Base-by-base conservation (phyloP, 2,113 vertebrate species). In the Oncorhynchus gorbuscha region DNA sequence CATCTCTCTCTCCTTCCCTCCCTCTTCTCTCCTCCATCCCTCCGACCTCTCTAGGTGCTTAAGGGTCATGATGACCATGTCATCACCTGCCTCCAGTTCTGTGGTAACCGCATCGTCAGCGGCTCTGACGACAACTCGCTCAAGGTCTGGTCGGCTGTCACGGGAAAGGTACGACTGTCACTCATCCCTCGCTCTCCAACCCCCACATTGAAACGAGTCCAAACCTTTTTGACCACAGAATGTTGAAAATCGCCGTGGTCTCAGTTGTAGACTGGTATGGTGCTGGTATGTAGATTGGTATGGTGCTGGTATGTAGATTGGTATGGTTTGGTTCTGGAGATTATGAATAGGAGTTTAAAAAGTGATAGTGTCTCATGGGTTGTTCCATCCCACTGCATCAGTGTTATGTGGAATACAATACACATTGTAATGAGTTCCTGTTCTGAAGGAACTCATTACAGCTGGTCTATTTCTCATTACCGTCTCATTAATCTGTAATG, bases 61-160 rank as follows among this genome's bases (percentile, higher is more conserved):
- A 99, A 99, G 92, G 98, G 98, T 87, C 98, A 99, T 0, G 98
- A 99, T 61, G 98, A 99, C 88, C 98, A 99, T 0, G 98, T 99
- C 86, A 99, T 99, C 91, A 99, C 98, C 2, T 99, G 98, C 92
- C 94, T 99, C 35, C 98, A 99, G 91, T 99, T 99, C 88, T 99
- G 98, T 68, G 97, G 97, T 83, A 98, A 98, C 92, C 94, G 97
- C 68, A 98, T 99, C 30, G 98, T 99, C 85, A 99, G 98, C 71
- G 98, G 98, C 81, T 99, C 98, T 0, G 98, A 99, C 1, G 98
- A 99, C 94, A 99, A 99, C 94, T 99, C 98, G 16, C 92, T 99
- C 13, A 99, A 99, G 90, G 97, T 99, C 76, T 99, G 98, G 98
- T 99, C 98, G 26, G 98, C 98, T 0, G 96, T 99, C 77, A 99